These are phyloP conservation scores for Adelognathus sp. DNA, from an alignment of 2,888 invertebrate species.

Conservation along the genomic window DNA sequence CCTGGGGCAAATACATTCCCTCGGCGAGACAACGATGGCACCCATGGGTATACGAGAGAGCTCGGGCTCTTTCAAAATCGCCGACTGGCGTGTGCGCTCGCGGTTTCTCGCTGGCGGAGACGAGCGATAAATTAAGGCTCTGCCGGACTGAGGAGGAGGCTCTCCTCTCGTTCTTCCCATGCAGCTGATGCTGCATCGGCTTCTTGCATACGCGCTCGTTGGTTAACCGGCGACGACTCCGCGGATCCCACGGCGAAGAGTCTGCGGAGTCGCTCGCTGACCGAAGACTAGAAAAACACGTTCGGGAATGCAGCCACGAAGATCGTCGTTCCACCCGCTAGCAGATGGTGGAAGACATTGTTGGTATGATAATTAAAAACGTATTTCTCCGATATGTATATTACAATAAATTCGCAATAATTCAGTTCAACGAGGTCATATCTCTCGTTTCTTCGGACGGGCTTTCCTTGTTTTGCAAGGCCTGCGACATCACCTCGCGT, in stretches of 20 bases:
- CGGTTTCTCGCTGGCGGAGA: conserved; percentile 63
- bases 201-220: conserved; percentile 67
- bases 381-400: conserved; percentile 30
- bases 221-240: conserved; percentile 39
- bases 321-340: conserved; percentile 29
- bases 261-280: neutral
- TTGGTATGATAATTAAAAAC: conserved; percentile 47
- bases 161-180: conserved; percentile 44
- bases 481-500: conserved; percentile 23
- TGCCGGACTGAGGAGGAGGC: conserved; percentile 30
- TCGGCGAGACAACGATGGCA: conserved; percentile 57
- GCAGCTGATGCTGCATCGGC: conserved; percentile 48
- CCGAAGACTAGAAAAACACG: conserved; percentile 62
- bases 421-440: conserved; percentile 41
- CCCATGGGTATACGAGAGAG: conserved; percentile 52
- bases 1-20: conserved; percentile 53
- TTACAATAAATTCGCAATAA: conserved; percentile 64
- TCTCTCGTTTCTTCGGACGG: conserved; percentile 1
- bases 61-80: conserved; percentile 65
- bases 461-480: neutral
- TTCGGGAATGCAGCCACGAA: conserved; percentile 58
- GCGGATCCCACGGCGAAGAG: neutral
- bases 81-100: conserved; percentile 64
- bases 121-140: conserved; percentile 61
- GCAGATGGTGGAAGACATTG: conserved; percentile 53